Conservation (phyloP, 2,888 invertebrate species). For the Hyposoter didymator region DNA sequence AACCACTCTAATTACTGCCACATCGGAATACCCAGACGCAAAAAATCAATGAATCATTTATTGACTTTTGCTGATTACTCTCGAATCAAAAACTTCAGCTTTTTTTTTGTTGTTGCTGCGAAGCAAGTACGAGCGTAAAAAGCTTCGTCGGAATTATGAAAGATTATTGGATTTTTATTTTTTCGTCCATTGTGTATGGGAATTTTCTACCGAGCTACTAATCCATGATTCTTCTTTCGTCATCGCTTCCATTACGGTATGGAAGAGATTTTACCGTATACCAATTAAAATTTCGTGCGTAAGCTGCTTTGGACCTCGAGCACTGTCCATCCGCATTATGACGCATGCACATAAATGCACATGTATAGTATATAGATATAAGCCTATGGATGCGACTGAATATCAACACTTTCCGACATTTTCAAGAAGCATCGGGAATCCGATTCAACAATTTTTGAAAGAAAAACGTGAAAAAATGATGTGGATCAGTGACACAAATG, state of each 20-base stretch:
- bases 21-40: background rate
- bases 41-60: background rate
- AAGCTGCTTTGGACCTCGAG: slow-evolving; percentile 51
- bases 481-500: slow-evolving; percentile 1
- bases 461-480: slow-evolving; percentile 8
- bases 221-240: slow-evolving; percentile 6
- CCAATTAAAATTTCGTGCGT: slow-evolving; percentile 52
- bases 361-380: background rate
- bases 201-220: background rate
- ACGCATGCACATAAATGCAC: background rate
- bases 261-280: slow-evolving; percentile 37
- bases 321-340: slow-evolving; percentile 9
- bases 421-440: slow-evolving; percentile 24
- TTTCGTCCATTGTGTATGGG: background rate
- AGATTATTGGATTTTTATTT: background rate
- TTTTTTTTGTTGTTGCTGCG: background rate
- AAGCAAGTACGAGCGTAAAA: background rate
- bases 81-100: background rate
- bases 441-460: slow-evolving; percentile 16
- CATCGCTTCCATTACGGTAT: slow-evolving; percentile 17
- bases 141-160: background rate
- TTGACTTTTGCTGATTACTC: background rate
- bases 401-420: background rate
- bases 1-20: background rate
- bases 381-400: background rate